Conservation (phyloP, 2,797 vertebrate species). For the Xiphophorus birchmanni region DNA sequence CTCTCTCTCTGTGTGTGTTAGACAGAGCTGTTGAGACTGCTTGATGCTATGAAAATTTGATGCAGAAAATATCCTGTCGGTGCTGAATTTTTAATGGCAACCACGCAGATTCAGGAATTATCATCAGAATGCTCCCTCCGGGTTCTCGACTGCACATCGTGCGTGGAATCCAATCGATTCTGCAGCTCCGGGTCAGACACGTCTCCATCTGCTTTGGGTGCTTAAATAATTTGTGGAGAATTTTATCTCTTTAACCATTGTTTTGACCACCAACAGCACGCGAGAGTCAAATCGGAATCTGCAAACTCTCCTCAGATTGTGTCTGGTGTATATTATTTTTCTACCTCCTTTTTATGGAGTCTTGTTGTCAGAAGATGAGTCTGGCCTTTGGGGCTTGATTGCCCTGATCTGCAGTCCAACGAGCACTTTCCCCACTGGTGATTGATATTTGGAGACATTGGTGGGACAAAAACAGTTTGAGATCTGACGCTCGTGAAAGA, state of each 20-base stretch:
- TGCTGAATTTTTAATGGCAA: slow-evolving; percentile 77
- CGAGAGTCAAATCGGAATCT: slow-evolving; percentile 20
- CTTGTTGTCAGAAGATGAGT: slow-evolving; percentile 52
- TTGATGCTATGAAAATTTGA: slow-evolving; percentile 77
- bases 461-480: slow-evolving; percentile 80
- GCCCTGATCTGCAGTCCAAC: slow-evolving; percentile 66
- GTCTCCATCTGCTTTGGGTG: slow-evolving; percentile 36
- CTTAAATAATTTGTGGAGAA: slow-evolving; percentile 37
- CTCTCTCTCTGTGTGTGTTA: slow-evolving; percentile 9
- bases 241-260: slow-evolving; percentile 36
- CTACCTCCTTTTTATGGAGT: slow-evolving; percentile 28
- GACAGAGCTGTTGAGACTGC: slow-evolving; percentile 57
- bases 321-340: slow-evolving; percentile 29
- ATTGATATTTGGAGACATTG: slow-evolving; percentile 82
- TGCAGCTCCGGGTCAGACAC: slow-evolving; percentile 21
- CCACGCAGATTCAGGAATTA: slow-evolving; percentile 60
- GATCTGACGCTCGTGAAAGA: slow-evolving; percentile 80
- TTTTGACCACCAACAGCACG: slow-evolving; percentile 14
- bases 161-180: slow-evolving; percentile 24
- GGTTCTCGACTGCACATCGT: slow-evolving; percentile 14
- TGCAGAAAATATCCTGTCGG: slow-evolving; percentile 76
- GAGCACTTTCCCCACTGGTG: slow-evolving; percentile 51
- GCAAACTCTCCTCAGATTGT: slow-evolving; percentile 47
- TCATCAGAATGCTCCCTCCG: slow-evolving; percentile 43
- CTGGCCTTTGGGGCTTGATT: slow-evolving; percentile 59